phyloP scores from a whole-genome alignment of 1,140 invertebrate genomes.

The Drosophila nigromelanica region DNA sequence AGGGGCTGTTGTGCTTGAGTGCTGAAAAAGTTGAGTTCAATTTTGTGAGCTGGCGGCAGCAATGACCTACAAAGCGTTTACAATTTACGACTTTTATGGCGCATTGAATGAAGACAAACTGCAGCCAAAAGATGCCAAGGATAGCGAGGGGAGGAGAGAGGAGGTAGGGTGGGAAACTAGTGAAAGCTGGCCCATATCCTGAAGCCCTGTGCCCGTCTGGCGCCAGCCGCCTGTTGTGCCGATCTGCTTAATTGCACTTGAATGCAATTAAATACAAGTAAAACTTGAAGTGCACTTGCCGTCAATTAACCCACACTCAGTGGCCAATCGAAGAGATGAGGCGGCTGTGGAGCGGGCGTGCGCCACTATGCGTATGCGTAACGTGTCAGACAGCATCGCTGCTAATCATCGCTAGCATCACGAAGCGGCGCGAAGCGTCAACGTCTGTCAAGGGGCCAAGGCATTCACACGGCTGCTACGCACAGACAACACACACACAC shows the following conservation, averaged over 20 bases:
- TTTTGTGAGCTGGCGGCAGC: constrained; percentile 41
- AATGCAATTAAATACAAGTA: constrained; percentile 72
- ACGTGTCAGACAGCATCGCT: constrained; percentile 36
- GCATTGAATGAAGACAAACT: constrained; percentile 76
- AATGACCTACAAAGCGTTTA: constrained; percentile 77
- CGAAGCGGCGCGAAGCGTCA: constrained; percentile 40
- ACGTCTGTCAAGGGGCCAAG: constrained; percentile 39
- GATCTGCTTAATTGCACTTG: constrained; percentile 76
- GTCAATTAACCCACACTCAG: constrained; percentile 52
- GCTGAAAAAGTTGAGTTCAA: constrained; percentile 53
- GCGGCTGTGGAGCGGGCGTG: not conserved
- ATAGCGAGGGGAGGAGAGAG: not conserved
- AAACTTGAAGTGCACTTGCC: constrained; percentile 63
- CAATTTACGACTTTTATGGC: constrained; percentile 70
- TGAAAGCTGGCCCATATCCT: constrained; percentile 19
- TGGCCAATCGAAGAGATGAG: not conserved
- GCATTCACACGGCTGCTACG: constrained; percentile 38
- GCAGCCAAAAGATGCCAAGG: constrained; percentile 37
- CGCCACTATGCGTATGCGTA: constrained; percentile 59
- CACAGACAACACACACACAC: no score
- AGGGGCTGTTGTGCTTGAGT: no score
- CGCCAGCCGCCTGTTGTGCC: constrained; percentile 34
- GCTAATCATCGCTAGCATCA: constrained; percentile 49
- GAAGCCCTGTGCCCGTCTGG: constrained; percentile 7
- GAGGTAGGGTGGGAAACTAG: not conserved